Base-by-base conservation (phyloP, 1,140 invertebrate species). In the Heterodera schachtii region DNA sequence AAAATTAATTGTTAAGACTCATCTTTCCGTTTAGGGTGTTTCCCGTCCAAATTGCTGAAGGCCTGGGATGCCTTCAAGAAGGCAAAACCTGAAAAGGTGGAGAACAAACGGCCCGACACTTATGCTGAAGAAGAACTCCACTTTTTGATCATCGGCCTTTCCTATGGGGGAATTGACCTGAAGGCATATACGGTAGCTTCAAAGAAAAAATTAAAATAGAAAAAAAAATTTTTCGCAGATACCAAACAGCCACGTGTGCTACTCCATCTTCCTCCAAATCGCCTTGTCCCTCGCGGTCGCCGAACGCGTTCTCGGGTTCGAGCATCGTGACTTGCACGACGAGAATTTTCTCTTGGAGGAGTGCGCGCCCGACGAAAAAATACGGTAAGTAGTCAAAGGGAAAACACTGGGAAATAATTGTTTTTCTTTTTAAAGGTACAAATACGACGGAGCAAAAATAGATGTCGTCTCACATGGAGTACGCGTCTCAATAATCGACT, bases 221-320 rank as follows among this genome's bases (percentile, higher is more conserved):
- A 4, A 41, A 47, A n/a, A n/a, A n/a, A n/a, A 44, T 81, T 81
- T 13, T 52, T 64, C n/a, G 43, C 44, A 49, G 81, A 43, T 75
- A 4, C 52, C 4, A 43, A 83, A 74, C 47, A 11, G 47, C 13
- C 71, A 52, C 9, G 79, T 82, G 46, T 73, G 80, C 41, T 82
- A 82, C 82, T 82, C 81, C 11, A 82, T 82, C 21, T 82, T 82
- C n/a, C 82, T 60, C 16, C 81, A 82, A 82, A 21, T 82, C 2
- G 81, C 81, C 0, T 31, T 82, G 6, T 74, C 69, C 13, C 44
- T 82, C 0, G 70, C 73, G 19, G 67, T 82, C 4, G 81, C 81
- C 11, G 81, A 82, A 49, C 43, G 74, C 3, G 69, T 44, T 16
- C 60, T 52, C 11, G 80, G 74, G 16, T 82, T 82, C n/a, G 81